Conservation (phyloP, 2,797 vertebrate genomes). For the Glossophaga mutica region DNA sequence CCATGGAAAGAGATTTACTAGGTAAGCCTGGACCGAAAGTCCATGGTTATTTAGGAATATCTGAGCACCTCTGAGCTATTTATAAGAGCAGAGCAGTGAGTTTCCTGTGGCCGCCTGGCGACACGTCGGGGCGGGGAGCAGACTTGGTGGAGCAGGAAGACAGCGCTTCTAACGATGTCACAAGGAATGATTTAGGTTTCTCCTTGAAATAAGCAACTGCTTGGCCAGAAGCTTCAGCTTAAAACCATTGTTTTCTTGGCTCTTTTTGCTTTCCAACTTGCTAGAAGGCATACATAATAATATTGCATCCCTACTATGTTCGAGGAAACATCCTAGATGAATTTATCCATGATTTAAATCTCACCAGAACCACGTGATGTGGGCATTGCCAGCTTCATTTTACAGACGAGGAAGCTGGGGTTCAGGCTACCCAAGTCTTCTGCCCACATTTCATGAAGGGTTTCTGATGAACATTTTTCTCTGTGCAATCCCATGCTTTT, state of each 20-base stretch:
- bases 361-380: too few species aligned
- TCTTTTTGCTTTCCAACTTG: neutral
- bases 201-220: neutral
- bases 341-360: neutral
- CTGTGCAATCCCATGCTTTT: rapidly evolving
- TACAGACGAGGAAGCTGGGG: neutral
- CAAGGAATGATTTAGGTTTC: neutral
- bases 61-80: neutral
- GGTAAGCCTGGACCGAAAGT: neutral
- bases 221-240: neutral
- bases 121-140: neutral
- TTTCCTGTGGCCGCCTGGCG: neutral
- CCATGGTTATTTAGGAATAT: neutral
- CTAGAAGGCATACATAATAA: neutral
- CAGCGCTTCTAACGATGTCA: neutral
- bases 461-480: neutral
- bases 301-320: neutral
- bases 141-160: neutral
- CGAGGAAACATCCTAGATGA: neutral
- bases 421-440: neutral
- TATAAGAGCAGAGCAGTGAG: neutral
- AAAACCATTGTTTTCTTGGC: neutral
- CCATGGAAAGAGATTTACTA: neutral
- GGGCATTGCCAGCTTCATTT: neutral
- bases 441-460: neutral